A percentile compares a stretch with the other conserved stretches of the same genome.
phyloP scores from a whole-genome alignment of 2,113 vertebrate genomes.

The Proteles cristata region DNA sequence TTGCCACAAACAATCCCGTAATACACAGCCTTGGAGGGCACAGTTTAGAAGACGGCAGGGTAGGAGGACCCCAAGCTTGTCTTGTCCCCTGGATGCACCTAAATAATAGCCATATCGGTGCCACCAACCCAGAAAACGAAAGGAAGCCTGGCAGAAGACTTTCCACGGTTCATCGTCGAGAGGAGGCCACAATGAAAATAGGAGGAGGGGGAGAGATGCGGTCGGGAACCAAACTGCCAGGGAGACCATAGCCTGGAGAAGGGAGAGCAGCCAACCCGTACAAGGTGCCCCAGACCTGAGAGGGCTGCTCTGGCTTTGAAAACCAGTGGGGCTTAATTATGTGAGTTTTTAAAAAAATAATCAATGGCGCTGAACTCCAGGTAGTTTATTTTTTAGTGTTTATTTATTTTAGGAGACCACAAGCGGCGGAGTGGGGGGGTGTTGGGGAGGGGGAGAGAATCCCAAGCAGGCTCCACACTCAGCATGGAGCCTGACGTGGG shows the following conservation, averaged over 20 bases:
- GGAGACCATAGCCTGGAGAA: background rate
- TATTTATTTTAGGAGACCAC: no score
- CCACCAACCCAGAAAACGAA: background rate
- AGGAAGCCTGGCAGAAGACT: background rate
- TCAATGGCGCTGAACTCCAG: background rate
- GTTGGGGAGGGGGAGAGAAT: no score
- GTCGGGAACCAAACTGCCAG: background rate
- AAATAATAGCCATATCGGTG: background rate
- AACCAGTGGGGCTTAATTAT: background rate
- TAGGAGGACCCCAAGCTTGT: background rate
- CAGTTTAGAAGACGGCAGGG: background rate
- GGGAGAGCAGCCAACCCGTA: background rate
- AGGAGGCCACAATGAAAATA: background rate
- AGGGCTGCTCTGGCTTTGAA: background rate
- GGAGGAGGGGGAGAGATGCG: background rate
- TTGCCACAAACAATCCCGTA: background rate
- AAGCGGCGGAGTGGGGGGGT: no score
- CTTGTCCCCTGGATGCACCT: background rate
- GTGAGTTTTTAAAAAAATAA: background rate
- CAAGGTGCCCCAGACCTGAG: background rate
- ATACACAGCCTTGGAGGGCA: background rate
- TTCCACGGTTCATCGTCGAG: background rate
- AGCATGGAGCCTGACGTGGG: no score
- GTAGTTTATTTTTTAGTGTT: background rate
- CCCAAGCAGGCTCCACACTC: no score